Percentiles rank a stretch among this genome's conserved stretches.
Conservation (phyloP, 2,888 invertebrate genomes). For the Archips crataeganus region DNA sequence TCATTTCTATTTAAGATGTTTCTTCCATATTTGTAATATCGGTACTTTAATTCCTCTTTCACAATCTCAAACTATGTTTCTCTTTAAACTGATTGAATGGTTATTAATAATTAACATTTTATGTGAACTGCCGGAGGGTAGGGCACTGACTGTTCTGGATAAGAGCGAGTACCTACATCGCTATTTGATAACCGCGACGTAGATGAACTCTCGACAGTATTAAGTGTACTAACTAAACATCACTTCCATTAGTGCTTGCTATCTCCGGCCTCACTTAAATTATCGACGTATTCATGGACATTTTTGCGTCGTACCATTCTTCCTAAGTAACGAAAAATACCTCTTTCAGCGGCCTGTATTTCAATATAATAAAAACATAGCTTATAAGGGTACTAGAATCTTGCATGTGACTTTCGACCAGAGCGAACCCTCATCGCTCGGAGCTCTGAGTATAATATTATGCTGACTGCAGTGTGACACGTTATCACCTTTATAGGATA, state of each 20-base stretch:
- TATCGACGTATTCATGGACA: background rate
- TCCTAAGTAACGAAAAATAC: background rate
- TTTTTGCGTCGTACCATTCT: background rate
- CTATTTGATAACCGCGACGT: constrained; percentile 29
- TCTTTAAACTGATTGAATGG: background rate
- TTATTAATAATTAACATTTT: constrained; percentile 19
- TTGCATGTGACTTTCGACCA: no score
- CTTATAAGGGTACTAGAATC: no score
- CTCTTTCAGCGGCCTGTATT: background rate
- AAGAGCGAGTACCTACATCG: constrained; percentile 49
- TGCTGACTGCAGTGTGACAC: no score
- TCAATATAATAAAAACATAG: background rate
- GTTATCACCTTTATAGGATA: no score
- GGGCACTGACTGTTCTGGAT: constrained; percentile 66
- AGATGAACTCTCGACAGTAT: constrained; percentile 54
- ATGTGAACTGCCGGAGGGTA: constrained; percentile 51
- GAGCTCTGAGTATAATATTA: no score
- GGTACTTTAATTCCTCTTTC: background rate
- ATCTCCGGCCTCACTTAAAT: constrained; percentile 3
- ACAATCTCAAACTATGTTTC: background rate
- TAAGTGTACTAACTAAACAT: constrained; percentile 45
- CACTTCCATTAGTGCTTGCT: constrained; percentile 40
- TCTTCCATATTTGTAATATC: background rate
- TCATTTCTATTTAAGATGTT: background rate
- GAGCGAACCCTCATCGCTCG: no score